A percentile compares a stretch with the other conserved stretches of the same genome.
Evolutionary conservation across 2,888 invertebrate genomes (phyloP).

Genomic region (Dinocampus coccinellae): DNA sequence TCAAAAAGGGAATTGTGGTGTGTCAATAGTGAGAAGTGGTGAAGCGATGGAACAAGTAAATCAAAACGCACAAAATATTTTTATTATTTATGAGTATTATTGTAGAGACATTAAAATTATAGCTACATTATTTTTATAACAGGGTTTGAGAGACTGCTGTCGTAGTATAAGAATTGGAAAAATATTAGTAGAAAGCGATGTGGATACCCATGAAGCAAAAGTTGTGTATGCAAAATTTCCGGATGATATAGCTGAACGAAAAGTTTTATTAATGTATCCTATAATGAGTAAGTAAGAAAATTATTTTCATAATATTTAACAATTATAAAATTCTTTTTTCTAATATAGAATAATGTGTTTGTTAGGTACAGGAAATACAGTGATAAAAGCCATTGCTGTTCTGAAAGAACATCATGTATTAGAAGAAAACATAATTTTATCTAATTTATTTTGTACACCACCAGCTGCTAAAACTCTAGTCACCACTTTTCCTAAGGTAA

Average conservation of each 20-base stretch:
- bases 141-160: constrained; percentile 95
- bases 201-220: constrained; percentile 95
- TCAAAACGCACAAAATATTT: neutral
- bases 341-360: constrained; percentile 1
- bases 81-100: neutral
- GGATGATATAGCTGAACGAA: constrained; percentile 90
- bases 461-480: constrained; percentile 87
- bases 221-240: constrained; percentile 99
- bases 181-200: constrained; percentile 96
- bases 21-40: constrained; percentile 93
- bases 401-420: constrained; percentile 93
- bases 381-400: constrained; percentile 93
- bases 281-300: constrained; percentile 85
- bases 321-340: neutral
- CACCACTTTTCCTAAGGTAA: constrained; percentile 82
- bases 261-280: constrained; percentile 96
- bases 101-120: constrained; percentile 14
- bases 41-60: constrained; percentile 94
- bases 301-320: constrained; percentile 22
- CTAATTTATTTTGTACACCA: constrained; percentile 97
- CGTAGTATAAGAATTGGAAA: constrained; percentile 98
- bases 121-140: constrained; percentile 47
- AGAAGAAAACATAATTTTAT: constrained; percentile 95
- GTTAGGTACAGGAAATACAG: constrained; percentile 92
- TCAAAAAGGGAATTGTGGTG: constrained; percentile 98